A percentile compares a stretch with the other conserved stretches of the same genome.
These are phyloP conservation scores for Bicyclus anynana DNA, from an alignment of 1,140 invertebrate species.

Conservation along the genomic window DNA sequence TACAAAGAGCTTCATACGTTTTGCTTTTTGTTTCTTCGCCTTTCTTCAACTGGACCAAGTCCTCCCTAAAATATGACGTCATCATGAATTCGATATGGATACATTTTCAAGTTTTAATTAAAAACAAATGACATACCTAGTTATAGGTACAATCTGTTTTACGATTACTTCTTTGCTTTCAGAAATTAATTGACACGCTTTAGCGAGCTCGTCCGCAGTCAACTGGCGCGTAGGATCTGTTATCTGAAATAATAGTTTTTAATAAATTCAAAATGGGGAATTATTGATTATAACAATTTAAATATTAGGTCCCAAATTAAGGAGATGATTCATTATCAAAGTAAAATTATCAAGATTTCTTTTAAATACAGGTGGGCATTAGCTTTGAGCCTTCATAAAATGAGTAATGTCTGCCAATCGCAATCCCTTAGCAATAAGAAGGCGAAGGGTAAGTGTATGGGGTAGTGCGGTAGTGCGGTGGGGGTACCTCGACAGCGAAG, in stretches of 20 bases:
- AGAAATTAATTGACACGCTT: slow-evolving; percentile 72
- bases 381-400: no score
- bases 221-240: slow-evolving; percentile 68
- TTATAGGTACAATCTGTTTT: slow-evolving; percentile 81
- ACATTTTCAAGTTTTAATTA: background rate
- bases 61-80: slow-evolving; percentile 74
- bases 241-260: slow-evolving; percentile 32
- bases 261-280: background rate
- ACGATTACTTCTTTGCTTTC: slow-evolving; percentile 79
- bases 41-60: slow-evolving; percentile 86
- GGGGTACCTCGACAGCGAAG: slow-evolving; percentile 88
- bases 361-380: no score
- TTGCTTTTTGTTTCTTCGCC: slow-evolving; percentile 93
- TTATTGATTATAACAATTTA: background rate
- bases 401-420: no score
- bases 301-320: no score
- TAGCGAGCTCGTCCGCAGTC: slow-evolving; percentile 67
- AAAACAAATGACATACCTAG: slow-evolving; percentile 61
- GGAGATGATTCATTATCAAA: no score
- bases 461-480: background rate
- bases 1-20: slow-evolving; percentile 88
- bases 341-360: no score
- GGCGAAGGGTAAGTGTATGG: background rate
- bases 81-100: background rate
- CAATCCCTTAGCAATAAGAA: no score